These are phyloP conservation scores for Semaprochilodus insignis DNA, from an alignment of 2,797 vertebrate genomes.

Conservation along the genomic window DNA sequence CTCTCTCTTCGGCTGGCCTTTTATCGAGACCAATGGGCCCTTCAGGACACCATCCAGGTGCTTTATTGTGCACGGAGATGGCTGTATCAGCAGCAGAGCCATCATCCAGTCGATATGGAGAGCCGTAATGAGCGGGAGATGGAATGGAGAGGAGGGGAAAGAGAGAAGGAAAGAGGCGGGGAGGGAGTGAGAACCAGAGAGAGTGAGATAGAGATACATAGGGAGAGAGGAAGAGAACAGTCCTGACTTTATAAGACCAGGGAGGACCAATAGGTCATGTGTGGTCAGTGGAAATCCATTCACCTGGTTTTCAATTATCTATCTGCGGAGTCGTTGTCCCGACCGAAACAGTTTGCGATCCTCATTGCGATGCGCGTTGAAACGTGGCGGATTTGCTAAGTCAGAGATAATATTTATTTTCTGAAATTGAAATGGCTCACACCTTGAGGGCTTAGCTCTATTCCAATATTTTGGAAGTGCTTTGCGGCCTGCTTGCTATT, in stretches of 20 bases:
- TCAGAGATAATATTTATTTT: conserved; percentile 84
- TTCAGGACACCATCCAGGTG: conserved; percentile 68
- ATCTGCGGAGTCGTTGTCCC: conserved; percentile 30
- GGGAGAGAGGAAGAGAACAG: conserved; percentile 2
- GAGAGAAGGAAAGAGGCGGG: conserved; percentile 18
- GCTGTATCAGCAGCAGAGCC: conserved; percentile 66
- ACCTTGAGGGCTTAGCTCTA: conserved; percentile 74
- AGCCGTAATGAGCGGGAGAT: conserved; percentile 69
- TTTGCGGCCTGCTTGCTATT: conserved; percentile 56
- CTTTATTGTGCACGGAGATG: conserved; percentile 73
- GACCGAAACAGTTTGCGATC: conserved; percentile 61
- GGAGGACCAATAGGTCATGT: conserved; percentile 28
- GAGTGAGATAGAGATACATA: conserved; percentile 44
- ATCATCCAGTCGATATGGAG: conserved; percentile 71
- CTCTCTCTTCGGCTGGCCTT: conserved; percentile 64
- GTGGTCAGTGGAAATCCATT: conserved; percentile 30
- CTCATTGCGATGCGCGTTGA: conserved; percentile 74
- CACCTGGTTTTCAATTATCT: conserved; percentile 28
- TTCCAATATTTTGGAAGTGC: conserved; percentile 64
- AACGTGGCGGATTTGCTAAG: conserved; percentile 75
- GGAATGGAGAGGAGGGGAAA: conserved; percentile 35
- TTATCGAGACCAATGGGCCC: conserved; percentile 74
- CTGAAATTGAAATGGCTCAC: conserved; percentile 81
- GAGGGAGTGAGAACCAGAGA: neutral
- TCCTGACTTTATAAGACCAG: conserved; percentile 11